Conservation (phyloP, 2,113 vertebrate genomes). For the Columbina picui region DNA sequence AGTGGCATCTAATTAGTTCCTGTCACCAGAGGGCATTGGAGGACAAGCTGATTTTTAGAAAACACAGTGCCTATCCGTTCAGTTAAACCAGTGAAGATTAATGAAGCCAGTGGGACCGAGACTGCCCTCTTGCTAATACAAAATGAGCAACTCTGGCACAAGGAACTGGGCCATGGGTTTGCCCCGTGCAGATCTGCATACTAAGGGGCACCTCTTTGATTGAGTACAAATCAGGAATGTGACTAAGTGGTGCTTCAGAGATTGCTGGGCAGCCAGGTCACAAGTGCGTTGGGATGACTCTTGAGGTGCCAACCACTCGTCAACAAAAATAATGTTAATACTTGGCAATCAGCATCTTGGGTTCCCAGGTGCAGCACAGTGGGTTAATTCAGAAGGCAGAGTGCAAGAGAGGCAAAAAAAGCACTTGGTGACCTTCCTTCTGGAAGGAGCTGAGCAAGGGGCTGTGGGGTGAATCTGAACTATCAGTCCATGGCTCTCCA, state of each 20-base stretch:
- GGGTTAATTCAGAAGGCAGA: background rate
- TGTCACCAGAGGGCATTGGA: conserved; percentile 76
- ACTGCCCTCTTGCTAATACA: background rate
- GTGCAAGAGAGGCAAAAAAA: background rate
- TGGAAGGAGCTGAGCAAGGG: background rate
- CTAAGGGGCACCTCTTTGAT: background rate
- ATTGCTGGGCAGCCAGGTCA: background rate
- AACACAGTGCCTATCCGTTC: background rate
- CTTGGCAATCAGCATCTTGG: background rate
- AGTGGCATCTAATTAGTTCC: conserved; percentile 18
- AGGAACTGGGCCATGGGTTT: background rate
- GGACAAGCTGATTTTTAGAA: conserved; percentile 50
- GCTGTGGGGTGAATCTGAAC: background rate
- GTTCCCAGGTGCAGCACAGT: accelerated
- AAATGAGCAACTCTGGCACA: background rate
- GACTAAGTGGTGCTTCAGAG: background rate
- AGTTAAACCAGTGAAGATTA: background rate
- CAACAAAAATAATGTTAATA: background rate
- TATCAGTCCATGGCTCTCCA: background rate
- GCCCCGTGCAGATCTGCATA: background rate
- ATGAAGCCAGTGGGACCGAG: background rate
- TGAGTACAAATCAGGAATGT: accelerated
- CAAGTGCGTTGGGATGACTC: background rate
- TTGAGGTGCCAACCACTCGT: background rate
- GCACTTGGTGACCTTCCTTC: background rate